Conservation (phyloP, 2,888 invertebrate species). For the Mesochorus sp. region DNA sequence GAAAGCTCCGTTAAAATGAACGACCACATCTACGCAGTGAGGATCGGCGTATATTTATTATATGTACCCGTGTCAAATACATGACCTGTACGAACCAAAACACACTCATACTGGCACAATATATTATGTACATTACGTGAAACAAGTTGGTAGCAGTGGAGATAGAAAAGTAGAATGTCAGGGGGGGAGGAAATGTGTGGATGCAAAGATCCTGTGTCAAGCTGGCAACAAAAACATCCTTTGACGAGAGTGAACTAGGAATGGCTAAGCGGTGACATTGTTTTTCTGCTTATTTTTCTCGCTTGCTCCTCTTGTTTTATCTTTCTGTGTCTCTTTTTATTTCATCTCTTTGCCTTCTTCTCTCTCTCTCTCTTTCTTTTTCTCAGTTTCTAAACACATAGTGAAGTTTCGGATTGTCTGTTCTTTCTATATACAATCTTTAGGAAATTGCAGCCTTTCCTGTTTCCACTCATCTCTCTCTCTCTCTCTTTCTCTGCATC, state of each 20-base stretch:
- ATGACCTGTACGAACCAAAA: constrained; percentile 12
- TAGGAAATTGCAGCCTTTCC: constrained; percentile 24
- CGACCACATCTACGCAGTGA: neutral
- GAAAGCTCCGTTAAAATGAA: constrained; percentile 52
- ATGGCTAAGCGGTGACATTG: constrained; percentile 39
- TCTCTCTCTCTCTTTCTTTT: neutral
- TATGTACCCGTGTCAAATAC: constrained; percentile 47
- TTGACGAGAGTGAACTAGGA: constrained; percentile 49
- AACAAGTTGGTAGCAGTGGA: constrained; percentile 39
- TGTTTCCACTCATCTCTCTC: constrained; percentile 30
- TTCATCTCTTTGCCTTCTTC: constrained; percentile 13
- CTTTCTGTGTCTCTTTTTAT: constrained; percentile 31
- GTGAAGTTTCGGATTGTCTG: neutral
- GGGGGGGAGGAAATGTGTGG: constrained; percentile 10
- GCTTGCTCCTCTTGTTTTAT: no score
- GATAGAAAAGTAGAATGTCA: constrained; percentile 27
- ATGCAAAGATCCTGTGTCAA: constrained; percentile 52
- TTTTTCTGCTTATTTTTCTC: constrained; percentile 2
- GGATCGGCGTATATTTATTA: no score
- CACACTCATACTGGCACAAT: neutral
- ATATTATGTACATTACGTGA: constrained; percentile 19
- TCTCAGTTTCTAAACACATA: neutral
- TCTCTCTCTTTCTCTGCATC: neutral
- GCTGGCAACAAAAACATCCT: constrained; percentile 51
- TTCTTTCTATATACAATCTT: neutral